These are phyloP conservation scores for Spinibarbus caldwelli DNA, from an alignment of 2,797 vertebrate genomes.

Conservation along the genomic window DNA sequence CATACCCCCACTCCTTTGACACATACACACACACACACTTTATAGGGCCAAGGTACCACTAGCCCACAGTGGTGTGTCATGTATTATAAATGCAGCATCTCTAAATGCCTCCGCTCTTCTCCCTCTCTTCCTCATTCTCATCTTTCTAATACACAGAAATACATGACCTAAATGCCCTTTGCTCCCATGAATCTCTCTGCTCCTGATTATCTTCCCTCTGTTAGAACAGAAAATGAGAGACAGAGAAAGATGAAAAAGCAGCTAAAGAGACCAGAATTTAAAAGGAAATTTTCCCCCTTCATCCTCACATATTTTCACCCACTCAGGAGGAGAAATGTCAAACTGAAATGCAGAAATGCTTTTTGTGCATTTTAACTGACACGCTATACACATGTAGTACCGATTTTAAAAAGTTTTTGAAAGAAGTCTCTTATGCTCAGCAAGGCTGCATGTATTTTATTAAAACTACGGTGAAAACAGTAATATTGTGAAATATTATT, in stretches of 20 bases:
- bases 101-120: slow-evolving; percentile 43
- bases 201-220: slow-evolving; percentile 1
- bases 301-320: background rate
- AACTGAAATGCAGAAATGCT: background rate
- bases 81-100: slow-evolving; percentile 59
- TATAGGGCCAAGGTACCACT: slow-evolving; percentile 28
- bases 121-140: slow-evolving; percentile 17
- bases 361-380: background rate
- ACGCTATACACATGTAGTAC: background rate
- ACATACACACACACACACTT: background rate
- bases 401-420: background rate
- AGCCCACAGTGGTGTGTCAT: slow-evolving; percentile 52
- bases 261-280: background rate
- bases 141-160: slow-evolving; percentile 40
- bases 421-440: background rate
- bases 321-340: background rate
- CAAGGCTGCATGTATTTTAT: too few species aligned
- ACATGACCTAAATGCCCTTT: slow-evolving; percentile 21
- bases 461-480: too few species aligned
- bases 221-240: slow-evolving; percentile 4
- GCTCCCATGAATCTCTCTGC: background rate
- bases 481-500: too few species aligned
- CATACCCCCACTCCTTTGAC: slow-evolving; percentile 1
- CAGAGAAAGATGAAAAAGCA: background rate
- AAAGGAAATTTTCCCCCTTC: background rate